phyloP scores from a whole-genome alignment of 2,888 invertebrate genomes.

The Laspeyria flexula region DNA sequence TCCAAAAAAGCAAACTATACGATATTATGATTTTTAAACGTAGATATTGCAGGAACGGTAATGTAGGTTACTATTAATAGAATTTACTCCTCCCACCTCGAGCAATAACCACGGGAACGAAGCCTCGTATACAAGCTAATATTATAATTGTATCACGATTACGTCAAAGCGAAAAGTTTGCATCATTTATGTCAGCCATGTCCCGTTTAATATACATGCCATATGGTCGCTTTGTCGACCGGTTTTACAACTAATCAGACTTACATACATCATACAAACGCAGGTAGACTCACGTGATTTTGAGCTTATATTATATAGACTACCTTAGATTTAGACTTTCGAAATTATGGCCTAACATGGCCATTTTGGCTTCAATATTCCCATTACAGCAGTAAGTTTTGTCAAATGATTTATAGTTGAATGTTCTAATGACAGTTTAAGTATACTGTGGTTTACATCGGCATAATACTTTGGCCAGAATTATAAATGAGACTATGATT shows the following conservation, averaged over 20 bases:
- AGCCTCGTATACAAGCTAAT: not conserved
- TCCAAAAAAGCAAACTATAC: not conserved
- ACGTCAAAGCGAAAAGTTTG: not conserved
- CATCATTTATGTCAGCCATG: constrained; percentile 6
- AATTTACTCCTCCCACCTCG: not conserved
- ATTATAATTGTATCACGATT: not conserved
- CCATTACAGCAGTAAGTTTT: too few relatives aligned
- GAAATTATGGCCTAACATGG: too few relatives aligned
- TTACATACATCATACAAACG: constrained; percentile 15
- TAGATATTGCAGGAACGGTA: not conserved
- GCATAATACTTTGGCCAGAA: too few relatives aligned
- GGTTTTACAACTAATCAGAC: constrained; percentile 23
- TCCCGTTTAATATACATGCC: constrained; percentile 21
- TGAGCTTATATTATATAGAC: too few relatives aligned
- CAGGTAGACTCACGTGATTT: constrained; percentile 9
- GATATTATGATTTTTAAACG: too few relatives aligned
- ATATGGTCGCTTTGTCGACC: constrained; percentile 36
- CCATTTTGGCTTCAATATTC: too few relatives aligned
- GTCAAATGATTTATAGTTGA: too few relatives aligned
- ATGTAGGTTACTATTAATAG: not conserved
- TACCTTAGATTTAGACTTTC: too few relatives aligned
- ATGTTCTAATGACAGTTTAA: too few relatives aligned
- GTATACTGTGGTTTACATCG: too few relatives aligned
- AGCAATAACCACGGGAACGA: not conserved
- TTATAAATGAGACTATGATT: too few relatives aligned